Conservation (phyloP, 1,140 invertebrate species). For the Polypedilum pembai region DNA sequence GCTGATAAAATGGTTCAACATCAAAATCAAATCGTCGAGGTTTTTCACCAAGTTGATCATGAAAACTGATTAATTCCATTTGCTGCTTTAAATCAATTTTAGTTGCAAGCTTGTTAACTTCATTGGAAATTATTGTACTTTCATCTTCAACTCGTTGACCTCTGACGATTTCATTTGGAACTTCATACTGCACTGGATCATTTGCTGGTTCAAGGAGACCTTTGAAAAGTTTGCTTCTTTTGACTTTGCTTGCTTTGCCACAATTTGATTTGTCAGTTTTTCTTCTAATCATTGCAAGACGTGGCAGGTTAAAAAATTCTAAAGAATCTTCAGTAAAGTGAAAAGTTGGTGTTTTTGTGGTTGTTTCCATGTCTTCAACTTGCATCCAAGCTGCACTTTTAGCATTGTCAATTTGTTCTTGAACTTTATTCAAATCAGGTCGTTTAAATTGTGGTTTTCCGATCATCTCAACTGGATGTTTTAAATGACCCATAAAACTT, state of each 20-base stretch:
- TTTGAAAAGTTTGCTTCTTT: slow-evolving; percentile 4
- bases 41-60: background rate
- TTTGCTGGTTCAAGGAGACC: background rate
- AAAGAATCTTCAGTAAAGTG: background rate
- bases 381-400: background rate
- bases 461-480: background rate
- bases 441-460: background rate
- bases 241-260: background rate
- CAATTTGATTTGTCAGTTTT: background rate
- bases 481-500: background rate
- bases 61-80: background rate
- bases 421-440: background rate
- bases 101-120: background rate
- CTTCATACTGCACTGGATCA: background rate
- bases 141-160: background rate
- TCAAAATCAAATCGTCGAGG: background rate
- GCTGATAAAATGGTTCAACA: background rate
- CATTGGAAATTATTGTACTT: background rate
- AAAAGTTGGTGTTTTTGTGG: background rate
- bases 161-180: background rate
- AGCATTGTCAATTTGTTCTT: background rate
- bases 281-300: background rate
- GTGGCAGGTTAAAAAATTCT: background rate
- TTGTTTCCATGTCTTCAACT: background rate
- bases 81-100: background rate